A percentile compares a stretch with the other conserved stretches of the same genome.
Conservation (phyloP, 1,140 invertebrate species). For the Trichonephila inaurata region DNA sequence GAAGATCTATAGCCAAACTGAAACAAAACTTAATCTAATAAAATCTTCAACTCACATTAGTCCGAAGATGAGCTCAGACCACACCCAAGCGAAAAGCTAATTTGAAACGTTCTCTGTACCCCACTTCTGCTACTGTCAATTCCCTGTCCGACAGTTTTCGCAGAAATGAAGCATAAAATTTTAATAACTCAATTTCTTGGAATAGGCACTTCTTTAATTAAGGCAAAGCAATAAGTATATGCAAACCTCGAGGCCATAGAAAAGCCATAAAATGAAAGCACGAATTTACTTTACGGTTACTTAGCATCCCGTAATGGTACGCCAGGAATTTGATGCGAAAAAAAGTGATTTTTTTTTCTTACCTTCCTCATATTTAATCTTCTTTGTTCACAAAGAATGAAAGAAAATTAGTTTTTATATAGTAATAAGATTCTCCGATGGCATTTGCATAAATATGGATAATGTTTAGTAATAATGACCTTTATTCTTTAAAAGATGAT, state of each 20-base stretch:
- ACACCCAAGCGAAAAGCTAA: slow-evolving; percentile 7
- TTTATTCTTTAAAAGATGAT: slow-evolving; percentile 30
- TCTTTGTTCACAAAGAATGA: slow-evolving; percentile 44
- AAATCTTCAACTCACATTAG: slow-evolving; percentile 39
- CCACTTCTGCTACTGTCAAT: slow-evolving; percentile 49
- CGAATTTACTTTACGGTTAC: slow-evolving; percentile 17
- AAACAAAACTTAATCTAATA: slow-evolving; percentile 40
- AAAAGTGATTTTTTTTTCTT: slow-evolving; percentile 21
- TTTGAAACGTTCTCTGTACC: not conserved
- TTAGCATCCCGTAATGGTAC: slow-evolving; percentile 32
- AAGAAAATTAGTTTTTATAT: slow-evolving; percentile 61
- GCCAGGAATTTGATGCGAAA: slow-evolving; percentile 7
- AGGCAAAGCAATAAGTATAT: slow-evolving; percentile 13
- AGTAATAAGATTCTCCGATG: slow-evolving; percentile 38
- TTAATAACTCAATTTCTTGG: slow-evolving; percentile 70
- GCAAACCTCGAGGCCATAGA: slow-evolving; percentile 21
- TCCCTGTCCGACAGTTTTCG: slow-evolving; percentile 16
- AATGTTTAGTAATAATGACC: slow-evolving; percentile 36
- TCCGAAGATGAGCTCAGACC: not conserved
- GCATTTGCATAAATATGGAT: slow-evolving; percentile 69
- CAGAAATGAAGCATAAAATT: slow-evolving; percentile 54
- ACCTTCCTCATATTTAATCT: slow-evolving; percentile 57
- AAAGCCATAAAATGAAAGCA: slow-evolving; percentile 39
- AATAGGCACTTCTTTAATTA: slow-evolving; percentile 60
- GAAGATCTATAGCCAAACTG: slow-evolving; percentile 1